phyloP scores from a whole-genome alignment of 2,888 invertebrate genomes.

The Chrysodeixis includens region DNA sequence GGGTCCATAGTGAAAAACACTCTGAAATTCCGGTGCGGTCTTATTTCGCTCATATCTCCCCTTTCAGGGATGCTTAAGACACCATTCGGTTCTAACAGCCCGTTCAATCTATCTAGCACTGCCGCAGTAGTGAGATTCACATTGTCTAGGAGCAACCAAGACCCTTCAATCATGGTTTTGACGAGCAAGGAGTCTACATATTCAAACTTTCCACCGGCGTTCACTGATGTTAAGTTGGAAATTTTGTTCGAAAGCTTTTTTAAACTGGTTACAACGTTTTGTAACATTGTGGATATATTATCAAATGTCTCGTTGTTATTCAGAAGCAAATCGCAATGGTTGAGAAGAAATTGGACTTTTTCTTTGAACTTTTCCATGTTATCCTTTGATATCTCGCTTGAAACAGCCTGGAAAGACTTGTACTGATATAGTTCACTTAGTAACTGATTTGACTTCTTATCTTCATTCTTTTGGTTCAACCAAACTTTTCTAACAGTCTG shows the following conservation, averaged over 20 bases:
- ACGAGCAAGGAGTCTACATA: slow-evolving; percentile 97
- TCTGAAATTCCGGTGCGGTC: slow-evolving; percentile 96
- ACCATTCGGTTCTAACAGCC: slow-evolving; percentile 97
- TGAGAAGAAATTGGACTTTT: slow-evolving; percentile 72
- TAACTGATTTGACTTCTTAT: slow-evolving; percentile 71
- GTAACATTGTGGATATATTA: slow-evolving; percentile 57
- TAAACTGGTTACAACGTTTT: slow-evolving; percentile 73
- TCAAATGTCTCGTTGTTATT: slow-evolving; percentile 57
- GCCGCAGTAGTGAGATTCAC: slow-evolving; percentile 99
- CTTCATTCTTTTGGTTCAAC: slow-evolving; percentile 65
- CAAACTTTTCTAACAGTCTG: slow-evolving; percentile 84
- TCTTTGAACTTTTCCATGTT: slow-evolving; percentile 71
- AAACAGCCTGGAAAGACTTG: slow-evolving; percentile 64
- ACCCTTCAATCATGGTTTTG: slow-evolving; percentile 94
- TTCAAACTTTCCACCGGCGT: slow-evolving; percentile 97
- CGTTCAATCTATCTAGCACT: slow-evolving; percentile 98
- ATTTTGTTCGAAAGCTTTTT: slow-evolving; percentile 80
- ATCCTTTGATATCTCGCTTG: slow-evolving; percentile 60
- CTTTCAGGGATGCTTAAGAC: slow-evolving; percentile 96
- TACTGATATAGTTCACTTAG: slow-evolving; percentile 75
- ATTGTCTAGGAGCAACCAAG: slow-evolving; percentile 96
- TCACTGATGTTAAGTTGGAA: slow-evolving; percentile 90
- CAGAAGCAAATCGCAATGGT: slow-evolving; percentile 71
- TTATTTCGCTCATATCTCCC: slow-evolving; percentile 94
- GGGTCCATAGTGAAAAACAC: slow-evolving; percentile 98